Evolutionary conservation across 2,113 vertebrate species (phyloP).

Genomic region (Oryzias woworae): DNA sequence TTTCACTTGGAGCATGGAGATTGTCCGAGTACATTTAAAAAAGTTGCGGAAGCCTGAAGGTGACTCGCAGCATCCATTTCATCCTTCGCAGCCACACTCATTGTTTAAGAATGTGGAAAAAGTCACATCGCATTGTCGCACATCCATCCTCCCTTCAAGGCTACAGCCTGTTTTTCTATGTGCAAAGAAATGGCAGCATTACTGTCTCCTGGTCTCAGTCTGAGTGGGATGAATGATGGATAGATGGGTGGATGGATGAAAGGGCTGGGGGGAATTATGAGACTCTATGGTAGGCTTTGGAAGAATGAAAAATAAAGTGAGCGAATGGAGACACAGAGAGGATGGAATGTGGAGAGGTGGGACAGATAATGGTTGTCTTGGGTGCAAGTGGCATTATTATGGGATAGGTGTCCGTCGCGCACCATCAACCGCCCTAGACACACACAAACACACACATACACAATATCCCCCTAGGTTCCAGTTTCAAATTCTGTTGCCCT

Average conservation of each 20-base stretch:
- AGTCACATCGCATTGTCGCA: slow-evolving; percentile 41
- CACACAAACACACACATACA: slow-evolving; percentile 27
- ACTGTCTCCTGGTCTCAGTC: slow-evolving; percentile 6
- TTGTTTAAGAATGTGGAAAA: slow-evolving; percentile 54
- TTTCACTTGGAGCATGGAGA: background rate
- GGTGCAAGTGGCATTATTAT: slow-evolving; percentile 72
- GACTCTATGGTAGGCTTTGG: slow-evolving; percentile 16
- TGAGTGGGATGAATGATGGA: slow-evolving; percentile 4
- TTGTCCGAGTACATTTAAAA: slow-evolving; percentile 13
- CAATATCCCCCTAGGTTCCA: slow-evolving; percentile 12
- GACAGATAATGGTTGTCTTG: slow-evolving; percentile 25
- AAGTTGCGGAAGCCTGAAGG: slow-evolving; percentile 42
- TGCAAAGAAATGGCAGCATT: slow-evolving; percentile 32
- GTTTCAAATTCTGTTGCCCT: slow-evolving; percentile 34
- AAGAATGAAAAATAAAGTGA: slow-evolving; percentile 18
- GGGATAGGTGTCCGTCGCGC: slow-evolving; percentile 71
- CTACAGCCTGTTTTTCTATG: slow-evolving; percentile 16
- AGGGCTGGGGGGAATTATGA: slow-evolving; percentile 2
- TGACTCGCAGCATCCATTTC: slow-evolving; percentile 49
- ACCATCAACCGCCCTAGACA: slow-evolving; percentile 35
- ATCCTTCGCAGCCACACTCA: slow-evolving; percentile 32
- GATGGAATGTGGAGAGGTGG: slow-evolving; percentile 11
- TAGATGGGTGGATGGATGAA: slow-evolving; percentile 11
- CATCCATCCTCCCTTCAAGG: slow-evolving; percentile 38
- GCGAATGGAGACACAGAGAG: slow-evolving; percentile 7